Evolutionary conservation across 2,113 vertebrate species (phyloP).

Genomic region (Condylura cristata): DNA sequence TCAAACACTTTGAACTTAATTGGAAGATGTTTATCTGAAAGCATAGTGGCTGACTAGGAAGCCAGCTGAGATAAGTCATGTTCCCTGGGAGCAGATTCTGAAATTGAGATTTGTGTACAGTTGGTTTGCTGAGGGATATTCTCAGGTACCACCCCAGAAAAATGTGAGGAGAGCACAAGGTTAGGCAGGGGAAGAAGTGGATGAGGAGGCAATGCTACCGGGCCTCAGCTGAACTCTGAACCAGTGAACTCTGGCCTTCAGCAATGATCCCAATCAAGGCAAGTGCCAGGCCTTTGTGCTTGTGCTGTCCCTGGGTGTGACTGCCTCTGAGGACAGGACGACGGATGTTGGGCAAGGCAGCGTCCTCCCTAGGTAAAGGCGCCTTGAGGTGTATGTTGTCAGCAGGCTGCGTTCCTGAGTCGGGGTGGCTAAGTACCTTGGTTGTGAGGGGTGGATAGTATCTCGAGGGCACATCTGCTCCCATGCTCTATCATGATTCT

Average conservation of each 20-base stretch:
- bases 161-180: not conserved
- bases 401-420: not conserved
- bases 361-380: not conserved
- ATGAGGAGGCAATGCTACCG: not conserved
- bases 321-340: not conserved
- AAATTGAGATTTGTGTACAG: not conserved
- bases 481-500: not conserved
- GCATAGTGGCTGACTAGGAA: not conserved
- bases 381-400: not conserved
- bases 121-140: not conserved
- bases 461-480: not conserved
- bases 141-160: not conserved
- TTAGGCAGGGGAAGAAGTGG: not conserved
- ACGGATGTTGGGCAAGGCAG: not conserved
- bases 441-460: not conserved
- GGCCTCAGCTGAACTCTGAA: too few species aligned
- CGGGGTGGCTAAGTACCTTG: not conserved
- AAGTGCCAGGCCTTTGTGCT: not conserved
- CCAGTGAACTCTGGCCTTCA: not conserved
- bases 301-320: not conserved
- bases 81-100: not conserved
- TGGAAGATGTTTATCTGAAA: not conserved
- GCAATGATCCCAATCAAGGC: not conserved
- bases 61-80: not conserved
- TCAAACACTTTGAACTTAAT: not conserved